Evolutionary conservation across 2,888 invertebrate species (phyloP), one percentile per base, ranked within the genome.

Genomic region (Brachyopa scutellaris): DNA sequence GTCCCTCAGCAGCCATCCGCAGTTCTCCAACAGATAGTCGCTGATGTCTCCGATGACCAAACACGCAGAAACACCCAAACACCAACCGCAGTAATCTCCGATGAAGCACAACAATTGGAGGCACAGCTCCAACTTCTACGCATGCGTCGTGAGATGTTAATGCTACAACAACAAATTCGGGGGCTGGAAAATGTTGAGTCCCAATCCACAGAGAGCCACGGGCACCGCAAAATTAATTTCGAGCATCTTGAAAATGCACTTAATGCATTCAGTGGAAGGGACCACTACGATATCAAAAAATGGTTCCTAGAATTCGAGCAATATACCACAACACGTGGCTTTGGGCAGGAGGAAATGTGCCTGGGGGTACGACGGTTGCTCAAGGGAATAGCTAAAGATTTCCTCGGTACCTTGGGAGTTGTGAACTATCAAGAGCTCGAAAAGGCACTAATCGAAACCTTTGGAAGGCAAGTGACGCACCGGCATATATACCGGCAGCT

Each of bases 381-480:
- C 1, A 47, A 6, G 4, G 57, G 57, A 17, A 55, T 33, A 1
- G 45, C 55, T 0, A 67, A 45, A 11, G 15, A 55, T 1, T 36
- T 57, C 7, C 0, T 6, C 1, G 26, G 13, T 6, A 38, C 69
- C 1, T 4, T 57, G n/a, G 66, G 57, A 1, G 29, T 69, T 8
- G 38, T 57, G 1, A 31, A 8, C 21, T 69, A 38, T 19, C 9
- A 4, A 0, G 36, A 57, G 11, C 21, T 69, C 1, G 57, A 67
- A 26, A 15, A 5, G 2, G 23, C 29, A 2, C 13, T 69, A 0
- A 55, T 69, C 3, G 9, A 57, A 26, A 57, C 36, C 2, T 69
- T 69, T 21, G 45, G 33, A 15, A 15, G 55, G n/a, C 69, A 57
- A 13, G 69, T 69, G 4, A 47, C 69, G 2, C 1, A 36, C 15